Percentiles rank a stretch among this genome's conserved stretches.
phyloP scores from a whole-genome alignment of 35 echinoderm and acorn worm species.

The Eucidaris tribuloides region DNA sequence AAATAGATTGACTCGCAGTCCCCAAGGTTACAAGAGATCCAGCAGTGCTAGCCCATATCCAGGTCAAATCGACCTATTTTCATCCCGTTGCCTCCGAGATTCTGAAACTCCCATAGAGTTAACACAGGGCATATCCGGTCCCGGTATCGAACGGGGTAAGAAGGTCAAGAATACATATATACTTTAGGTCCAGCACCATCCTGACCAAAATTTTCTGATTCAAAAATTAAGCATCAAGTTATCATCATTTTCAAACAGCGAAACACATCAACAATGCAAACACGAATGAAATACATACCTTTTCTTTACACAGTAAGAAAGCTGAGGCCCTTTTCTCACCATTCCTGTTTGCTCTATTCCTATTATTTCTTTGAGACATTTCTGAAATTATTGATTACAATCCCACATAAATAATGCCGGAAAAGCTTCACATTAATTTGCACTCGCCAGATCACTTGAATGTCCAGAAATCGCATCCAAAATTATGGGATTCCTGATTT shows the following conservation, averaged over 20 bases:
- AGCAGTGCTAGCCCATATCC: too few relatives aligned
- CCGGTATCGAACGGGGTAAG: neutral
- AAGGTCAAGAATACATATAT: neutral
- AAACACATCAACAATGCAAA: neutral
- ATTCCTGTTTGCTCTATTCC: neutral
- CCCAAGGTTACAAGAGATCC: too few relatives aligned
- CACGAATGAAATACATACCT: neutral
- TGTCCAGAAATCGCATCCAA: neutral
- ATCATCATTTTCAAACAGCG: neutral
- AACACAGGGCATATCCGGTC: neutral
- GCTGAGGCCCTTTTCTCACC: conserved; percentile 16
- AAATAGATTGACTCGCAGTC: too few relatives aligned
- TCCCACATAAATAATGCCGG: neutral
- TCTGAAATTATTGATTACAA: neutral
- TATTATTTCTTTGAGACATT: conserved; percentile 3
- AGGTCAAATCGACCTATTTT: too few relatives aligned
- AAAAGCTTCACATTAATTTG: neutral
- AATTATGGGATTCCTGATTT: neutral
- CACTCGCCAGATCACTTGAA: neutral
- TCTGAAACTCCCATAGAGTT: neutral
- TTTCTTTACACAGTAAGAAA: neutral
- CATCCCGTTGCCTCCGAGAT: too few relatives aligned
- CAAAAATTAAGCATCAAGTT: neutral
- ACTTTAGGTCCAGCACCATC: neutral
- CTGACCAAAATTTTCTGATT: neutral